phyloP scores from a whole-genome alignment of 1,140 invertebrate genomes.

The Bombus balteatus region DNA sequence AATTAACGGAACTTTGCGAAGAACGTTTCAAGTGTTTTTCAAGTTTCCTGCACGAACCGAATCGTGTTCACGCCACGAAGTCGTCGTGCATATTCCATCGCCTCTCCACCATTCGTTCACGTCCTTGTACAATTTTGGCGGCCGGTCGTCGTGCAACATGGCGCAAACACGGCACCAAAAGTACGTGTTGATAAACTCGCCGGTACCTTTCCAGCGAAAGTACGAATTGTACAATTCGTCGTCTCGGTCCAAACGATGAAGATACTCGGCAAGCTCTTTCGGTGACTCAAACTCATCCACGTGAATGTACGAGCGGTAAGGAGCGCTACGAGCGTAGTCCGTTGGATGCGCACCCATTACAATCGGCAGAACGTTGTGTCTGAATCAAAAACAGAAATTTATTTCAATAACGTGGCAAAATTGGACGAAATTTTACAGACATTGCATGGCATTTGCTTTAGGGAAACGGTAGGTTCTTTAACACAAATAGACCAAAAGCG shows the following conservation, averaged over 20 bases:
- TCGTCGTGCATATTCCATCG: constrained; percentile 86
- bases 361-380: constrained; percentile 94
- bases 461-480: no score
- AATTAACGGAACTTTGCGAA: neutral
- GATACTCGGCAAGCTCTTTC: constrained; percentile 92
- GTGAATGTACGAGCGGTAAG: constrained; percentile 95
- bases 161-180: constrained; percentile 98
- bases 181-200: constrained; percentile 96
- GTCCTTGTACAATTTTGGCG: constrained; percentile 88
- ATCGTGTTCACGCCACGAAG: constrained; percentile 85
- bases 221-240: constrained; percentile 96
- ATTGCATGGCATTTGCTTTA: no score
- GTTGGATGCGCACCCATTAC: constrained; percentile 97
- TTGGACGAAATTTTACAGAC: no score
- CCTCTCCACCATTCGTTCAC: constrained; percentile 95
- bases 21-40: constrained; percentile 56
- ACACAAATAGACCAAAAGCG: no score
- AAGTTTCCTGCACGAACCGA: constrained; percentile 7
- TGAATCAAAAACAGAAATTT: constrained; percentile 78
- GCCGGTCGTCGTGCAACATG: constrained; percentile 90
- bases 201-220: constrained; percentile 94
- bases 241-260: constrained; percentile 92
- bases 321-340: constrained; percentile 94
- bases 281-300: constrained; percentile 96
- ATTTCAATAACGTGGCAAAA: neutral